A percentile compares a stretch with the other conserved stretches of the same genome.
phyloP scores from a whole-genome alignment of 2,797 vertebrate species.

The Bryconaethiops microstoma region DNA sequence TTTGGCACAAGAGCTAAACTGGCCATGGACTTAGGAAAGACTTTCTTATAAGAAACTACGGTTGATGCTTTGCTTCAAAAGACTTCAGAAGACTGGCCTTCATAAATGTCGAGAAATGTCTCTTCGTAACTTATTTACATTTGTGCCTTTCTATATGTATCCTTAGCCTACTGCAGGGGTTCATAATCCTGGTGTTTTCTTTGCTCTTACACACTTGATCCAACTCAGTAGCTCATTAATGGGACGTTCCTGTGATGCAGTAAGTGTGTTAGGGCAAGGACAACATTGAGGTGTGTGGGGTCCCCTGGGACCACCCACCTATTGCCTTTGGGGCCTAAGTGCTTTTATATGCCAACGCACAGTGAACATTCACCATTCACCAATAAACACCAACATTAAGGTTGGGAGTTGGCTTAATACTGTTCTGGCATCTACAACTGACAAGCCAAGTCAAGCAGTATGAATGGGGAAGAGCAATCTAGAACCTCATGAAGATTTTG shows the following conservation, averaged over 20 bases:
- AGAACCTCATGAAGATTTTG: too few relatives aligned
- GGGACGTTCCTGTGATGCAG: too few relatives aligned
- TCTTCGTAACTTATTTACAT: neutral
- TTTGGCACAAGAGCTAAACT: constrained; percentile 2
- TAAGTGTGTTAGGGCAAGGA: neutral
- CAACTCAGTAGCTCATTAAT: neutral
- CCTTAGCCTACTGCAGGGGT: neutral
- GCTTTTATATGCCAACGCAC: neutral
- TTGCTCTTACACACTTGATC: neutral
- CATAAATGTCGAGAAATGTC: neutral
- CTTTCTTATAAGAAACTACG: neutral
- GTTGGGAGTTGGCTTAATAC: neutral
- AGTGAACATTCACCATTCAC: neutral
- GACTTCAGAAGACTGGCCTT: neutral
- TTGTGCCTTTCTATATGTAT: neutral
- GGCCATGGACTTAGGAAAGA: neutral
- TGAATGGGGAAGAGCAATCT: neutral
- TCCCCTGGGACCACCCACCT: too few relatives aligned
- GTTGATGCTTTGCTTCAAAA: neutral
- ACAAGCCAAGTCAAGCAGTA: neutral
- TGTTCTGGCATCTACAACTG: neutral
- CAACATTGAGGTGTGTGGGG: neutral
- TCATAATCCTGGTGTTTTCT: neutral
- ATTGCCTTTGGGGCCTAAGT: neutral
- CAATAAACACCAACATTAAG: neutral